Base-by-base conservation (phyloP, 2,113 vertebrate genomes). In the Hiodon alosoides region DNA sequence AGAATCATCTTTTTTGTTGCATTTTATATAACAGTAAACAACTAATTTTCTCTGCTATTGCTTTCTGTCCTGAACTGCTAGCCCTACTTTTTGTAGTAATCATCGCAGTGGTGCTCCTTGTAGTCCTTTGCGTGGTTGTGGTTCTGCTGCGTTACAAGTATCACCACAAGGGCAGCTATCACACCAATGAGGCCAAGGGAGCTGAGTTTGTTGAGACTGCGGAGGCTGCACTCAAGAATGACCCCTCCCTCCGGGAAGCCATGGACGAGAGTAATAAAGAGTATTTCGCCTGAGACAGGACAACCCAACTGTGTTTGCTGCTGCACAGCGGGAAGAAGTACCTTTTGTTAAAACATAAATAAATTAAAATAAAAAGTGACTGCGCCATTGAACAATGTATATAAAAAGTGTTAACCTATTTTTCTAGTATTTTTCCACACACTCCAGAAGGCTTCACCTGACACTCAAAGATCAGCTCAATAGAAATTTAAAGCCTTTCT, bases 171-270 rank as follows among this genome's bases (percentile, higher is more conserved):
- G 93, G 94, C 71, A 92, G 90, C 0, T 95, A 95, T 83, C 84
- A 85, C 83, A 96, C 93, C 80, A 89, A 93, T 0, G 93, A 96
- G 80, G 92, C 86, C 76, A 94, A 93, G 77, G 90, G 91, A 69
- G 90, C 91, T 0, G 91, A 93, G 79, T 92, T 92, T 47, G 90
- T 90, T 0, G 92, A 94, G 70, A 90, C 79, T 0, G 91, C 90
- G 0, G 91, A 90, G 0, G 77, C 79, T 0, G 92, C 88, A 46
- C 79, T 94, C 81, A 90, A 91, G 82, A 87, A 83, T 0, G 92
- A 93, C 78, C 87, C 89, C 0, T 64, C 86, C 57, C 83, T 92
- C 69, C 88, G 90, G 69, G 92, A 93, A 2, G 78, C 85, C 0
- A 83, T 90, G 73, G 91, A 93, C 68, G 87, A 86, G 68, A 91